Percentiles rank a stretch among this genome's conserved stretches.
Conservation (phyloP, 1,140 invertebrate species). For the Gyrodactylus bullatarudis region DNA sequence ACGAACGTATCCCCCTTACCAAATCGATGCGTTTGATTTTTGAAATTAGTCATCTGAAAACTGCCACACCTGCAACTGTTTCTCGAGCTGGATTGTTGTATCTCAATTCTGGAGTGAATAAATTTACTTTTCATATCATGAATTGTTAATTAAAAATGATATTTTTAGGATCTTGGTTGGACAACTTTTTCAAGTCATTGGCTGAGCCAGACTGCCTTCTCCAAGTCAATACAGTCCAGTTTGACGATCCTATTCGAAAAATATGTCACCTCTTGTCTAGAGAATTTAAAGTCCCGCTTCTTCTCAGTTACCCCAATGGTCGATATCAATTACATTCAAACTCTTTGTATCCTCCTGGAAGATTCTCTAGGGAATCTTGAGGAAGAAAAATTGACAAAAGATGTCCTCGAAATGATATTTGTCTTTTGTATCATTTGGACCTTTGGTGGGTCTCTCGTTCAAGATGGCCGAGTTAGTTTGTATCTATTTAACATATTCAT, state of each 20-base stretch:
- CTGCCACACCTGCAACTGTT: conserved; percentile 8
- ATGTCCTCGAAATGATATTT: conserved; percentile 60
- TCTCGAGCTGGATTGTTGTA: conserved; percentile 8
- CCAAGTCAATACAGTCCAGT: not conserved
- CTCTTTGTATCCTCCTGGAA: conserved; percentile 9
- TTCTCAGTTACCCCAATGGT: conserved; percentile 10
- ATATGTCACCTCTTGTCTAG: conserved; percentile 6
- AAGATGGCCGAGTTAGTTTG: conserved; percentile 42
- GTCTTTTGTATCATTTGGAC: conserved; percentile 64
- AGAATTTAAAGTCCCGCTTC: conserved; percentile 1
- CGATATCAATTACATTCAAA: conserved; percentile 9
- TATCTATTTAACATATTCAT: too few relatives aligned
- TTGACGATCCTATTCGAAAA: conserved; percentile 16
- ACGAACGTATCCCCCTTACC: conserved; percentile 8
- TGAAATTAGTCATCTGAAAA: conserved; percentile 8
- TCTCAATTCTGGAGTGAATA: conserved; percentile 3
- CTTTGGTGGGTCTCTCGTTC: conserved; percentile 56
- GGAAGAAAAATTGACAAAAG: conserved; percentile 38
- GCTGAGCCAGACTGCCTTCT: conserved; percentile 24
- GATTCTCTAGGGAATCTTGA: conserved; percentile 26
- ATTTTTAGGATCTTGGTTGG: conserved; percentile 17
- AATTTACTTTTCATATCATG: not conserved
- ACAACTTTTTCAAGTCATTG: conserved; percentile 44
- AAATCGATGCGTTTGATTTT: conserved; percentile 7
- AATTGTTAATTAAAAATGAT: not conserved